Evolutionary conservation across 2,113 vertebrate genomes (phyloP), one percentile per base, ranked within the genome.

Genomic region (Beaufortia kweichowensis): DNA sequence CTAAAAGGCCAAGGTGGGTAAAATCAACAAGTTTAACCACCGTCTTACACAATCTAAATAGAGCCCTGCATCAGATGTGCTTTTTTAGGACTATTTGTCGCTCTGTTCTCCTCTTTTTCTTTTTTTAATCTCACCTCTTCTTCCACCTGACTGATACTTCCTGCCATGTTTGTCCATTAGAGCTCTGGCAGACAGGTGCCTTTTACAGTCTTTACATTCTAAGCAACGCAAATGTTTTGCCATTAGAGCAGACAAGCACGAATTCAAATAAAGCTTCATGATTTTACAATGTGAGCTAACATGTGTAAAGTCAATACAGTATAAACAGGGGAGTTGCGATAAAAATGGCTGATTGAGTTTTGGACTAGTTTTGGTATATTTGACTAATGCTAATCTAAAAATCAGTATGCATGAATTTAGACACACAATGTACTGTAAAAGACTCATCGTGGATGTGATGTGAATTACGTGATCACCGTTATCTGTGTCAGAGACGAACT

Each of bases 121-220:
- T n/a, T 59, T 46, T 69, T 48, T 46, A 10, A 26, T 29, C 7
- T 33, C 35, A 59, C 53, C 63, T 82, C 48, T 66, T 53, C 62
- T 82, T 82, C 81, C 66, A 72, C 64, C 53, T 76, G 65, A 72
- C 19, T 71, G 60, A 48, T 53, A 71, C 14, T 43, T 72, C 60
- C 50, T 65, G n/a, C 48, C n/a, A 1, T 76, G 60, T 82, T 76
- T 76, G 77, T 67, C 62, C 74, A 77, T 77, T 77, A 74, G 69
- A 57, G 72, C 57, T 46, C 19, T 7, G 19, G 39, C 28, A 53
- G 23, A 23, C 10, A 66, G 53, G 28, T 35, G 60, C 46, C n/a
- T 33, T 61, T 11, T 55, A 61, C 50, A n/a, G n/a, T n/a, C n/a
- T 72, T 59, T 79, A 17, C 48, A 55, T 73, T 70, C 55, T 55